Evolutionary conservation across 1,140 invertebrate species (phyloP).

Genomic region (Pentalonia nigronervosa): DNA sequence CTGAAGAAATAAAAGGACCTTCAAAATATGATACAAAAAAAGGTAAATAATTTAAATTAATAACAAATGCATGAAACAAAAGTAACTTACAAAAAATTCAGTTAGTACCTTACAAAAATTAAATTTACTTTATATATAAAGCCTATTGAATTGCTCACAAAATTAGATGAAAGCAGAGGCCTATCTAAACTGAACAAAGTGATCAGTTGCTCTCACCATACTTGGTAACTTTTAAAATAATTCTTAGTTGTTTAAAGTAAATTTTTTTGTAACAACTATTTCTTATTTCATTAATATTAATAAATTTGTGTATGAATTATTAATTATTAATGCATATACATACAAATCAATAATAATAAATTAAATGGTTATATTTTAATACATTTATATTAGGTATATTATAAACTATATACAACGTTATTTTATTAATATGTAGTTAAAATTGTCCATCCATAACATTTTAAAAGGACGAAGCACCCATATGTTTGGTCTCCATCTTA

Average conservation of each 20-base stretch:
- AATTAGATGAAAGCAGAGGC: neutral
- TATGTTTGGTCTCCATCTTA: neutral
- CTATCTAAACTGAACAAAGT: neutral
- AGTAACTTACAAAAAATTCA: neutral
- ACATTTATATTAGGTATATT: neutral
- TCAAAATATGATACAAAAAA: neutral
- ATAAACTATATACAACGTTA: no score
- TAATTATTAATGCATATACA: neutral
- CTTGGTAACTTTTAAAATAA: neutral
- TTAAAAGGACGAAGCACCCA: neutral
- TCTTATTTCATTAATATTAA: neutral
- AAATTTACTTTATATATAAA: neutral
- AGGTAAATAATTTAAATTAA: constrained; percentile 23
- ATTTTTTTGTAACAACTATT: neutral
- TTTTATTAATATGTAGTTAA: no score
- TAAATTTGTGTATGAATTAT: neutral
- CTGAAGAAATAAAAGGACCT: neutral
- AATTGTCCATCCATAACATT: neutral
- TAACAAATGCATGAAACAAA: constrained; percentile 15
- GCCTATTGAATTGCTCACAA: neutral
- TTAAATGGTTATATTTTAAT: neutral
- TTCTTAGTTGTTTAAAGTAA: no score
- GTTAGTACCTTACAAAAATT: neutral
- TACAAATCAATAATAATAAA: neutral
- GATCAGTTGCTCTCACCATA: neutral